Conservation (phyloP, 2,888 invertebrate species). For the Parascotia fuliginaria region DNA sequence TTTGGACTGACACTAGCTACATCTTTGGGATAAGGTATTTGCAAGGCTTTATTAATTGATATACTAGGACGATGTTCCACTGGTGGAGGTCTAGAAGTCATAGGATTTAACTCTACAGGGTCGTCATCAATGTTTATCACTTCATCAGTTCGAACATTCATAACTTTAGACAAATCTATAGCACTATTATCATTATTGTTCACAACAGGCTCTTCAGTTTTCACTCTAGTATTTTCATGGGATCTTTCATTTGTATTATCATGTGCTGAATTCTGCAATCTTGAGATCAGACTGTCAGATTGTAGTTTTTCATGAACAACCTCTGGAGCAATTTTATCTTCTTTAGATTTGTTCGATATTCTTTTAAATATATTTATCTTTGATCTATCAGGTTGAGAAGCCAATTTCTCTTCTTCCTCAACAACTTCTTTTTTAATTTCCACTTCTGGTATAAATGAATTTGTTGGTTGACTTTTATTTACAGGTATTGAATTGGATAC, state of each 20-base stretch:
- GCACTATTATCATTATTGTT: conserved; percentile 83
- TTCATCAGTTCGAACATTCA: conserved; percentile 81
- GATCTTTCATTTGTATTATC: conserved; percentile 60
- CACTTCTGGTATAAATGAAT: conserved; percentile 65
- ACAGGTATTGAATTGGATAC: conserved; percentile 69
- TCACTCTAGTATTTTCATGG: conserved; percentile 63
- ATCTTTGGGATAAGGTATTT: conserved; percentile 80
- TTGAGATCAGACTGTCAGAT: conserved; percentile 77
- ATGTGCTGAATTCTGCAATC: conserved; percentile 70
- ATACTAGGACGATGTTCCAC: conserved; percentile 66
- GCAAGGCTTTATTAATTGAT: conserved; percentile 77
- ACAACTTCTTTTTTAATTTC: conserved; percentile 83
- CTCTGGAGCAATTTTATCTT: conserved; percentile 82
- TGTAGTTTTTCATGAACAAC: conserved; percentile 73
- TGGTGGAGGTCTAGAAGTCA: conserved; percentile 52
- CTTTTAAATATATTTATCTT: conserved; percentile 95
- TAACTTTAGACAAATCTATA: conserved; percentile 80
- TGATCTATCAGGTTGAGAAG: conserved; percentile 93
- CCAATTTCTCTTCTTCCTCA: conserved; percentile 87
- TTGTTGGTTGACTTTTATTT: conserved; percentile 62
- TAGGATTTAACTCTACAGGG: conserved; percentile 68
- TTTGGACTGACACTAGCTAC: conserved; percentile 85
- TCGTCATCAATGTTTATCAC: conserved; percentile 82
- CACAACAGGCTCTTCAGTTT: conserved; percentile 73
- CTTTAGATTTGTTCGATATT: conserved; percentile 91